Evolutionary conservation across 2,113 vertebrate species (phyloP), one percentile per base, ranked within the genome.

Genomic region (Sprattus sprattus): DNA sequence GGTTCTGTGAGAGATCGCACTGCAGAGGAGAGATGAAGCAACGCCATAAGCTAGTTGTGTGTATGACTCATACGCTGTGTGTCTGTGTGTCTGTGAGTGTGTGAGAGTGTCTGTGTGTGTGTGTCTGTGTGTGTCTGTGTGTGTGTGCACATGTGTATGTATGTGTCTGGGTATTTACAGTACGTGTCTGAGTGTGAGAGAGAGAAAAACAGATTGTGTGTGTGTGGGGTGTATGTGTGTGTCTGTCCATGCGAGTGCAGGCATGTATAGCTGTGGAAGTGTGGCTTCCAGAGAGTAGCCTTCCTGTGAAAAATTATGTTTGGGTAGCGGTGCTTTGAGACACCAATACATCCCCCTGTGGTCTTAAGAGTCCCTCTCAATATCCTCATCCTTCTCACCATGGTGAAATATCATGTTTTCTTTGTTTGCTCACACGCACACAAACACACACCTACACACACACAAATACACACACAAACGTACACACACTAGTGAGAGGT

Each of bases 1-100:
- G 54, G 13, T 83, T 82, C 71, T 75, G 78, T 47, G 85, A 82
- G 81, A n/a, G 57, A 75, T 78, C 28, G 71, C 20, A 82, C 54
- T 85, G 64, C 39, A 83, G 22, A 47, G 32, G 22, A 16, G 81
- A 85, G 28, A 80, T 71, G 57, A 81, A 81, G 78, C 9, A 22
- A 28, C 52, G 0, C 13, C 54, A 44, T 46, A 22, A 20, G 60
- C 83, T 64, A 32, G 25, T 32, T 78, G 28, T 78, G 71, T 32
- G 71, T 32, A 78, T 78, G 71, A 78, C 71, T 78, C 71, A 78
- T 78, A 78, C 16, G 71, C 71, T 78, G 64, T 60, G 25, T 71
- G 25, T 32, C 25, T 60, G 54, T 32, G 22, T 57, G n/a, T 60
- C 9, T 60, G 54, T 18, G 16, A 32, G 57, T 15, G 22, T 64